phyloP scores from a whole-genome alignment of 2,113 vertebrate species.

The Megaleporinus macrocephalus region DNA sequence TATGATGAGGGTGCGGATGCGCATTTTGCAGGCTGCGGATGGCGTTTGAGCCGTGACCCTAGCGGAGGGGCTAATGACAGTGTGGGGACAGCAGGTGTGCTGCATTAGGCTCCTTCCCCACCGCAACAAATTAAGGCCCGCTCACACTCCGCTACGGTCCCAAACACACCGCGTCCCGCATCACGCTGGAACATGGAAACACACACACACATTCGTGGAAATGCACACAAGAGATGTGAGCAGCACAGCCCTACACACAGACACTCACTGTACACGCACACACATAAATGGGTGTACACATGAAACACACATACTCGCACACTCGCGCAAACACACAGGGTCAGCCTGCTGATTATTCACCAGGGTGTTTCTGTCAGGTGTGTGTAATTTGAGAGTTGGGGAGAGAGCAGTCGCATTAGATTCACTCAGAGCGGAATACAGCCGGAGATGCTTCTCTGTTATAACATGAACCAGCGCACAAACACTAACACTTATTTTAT shows the following conservation, averaged over 20 bases:
- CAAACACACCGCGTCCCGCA: conserved; percentile 5
- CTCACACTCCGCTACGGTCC: background rate
- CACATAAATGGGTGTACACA: conserved; percentile 33
- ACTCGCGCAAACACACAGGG: conserved; percentile 51
- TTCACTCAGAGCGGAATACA: conserved; percentile 8
- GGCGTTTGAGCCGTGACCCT: conserved; percentile 67
- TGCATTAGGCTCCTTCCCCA: conserved; percentile 63
- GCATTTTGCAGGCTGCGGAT: conserved; percentile 54
- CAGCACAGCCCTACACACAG: conserved; percentile 9
- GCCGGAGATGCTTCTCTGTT: background rate
- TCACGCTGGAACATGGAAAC: background rate
- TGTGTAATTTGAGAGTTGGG: conserved; percentile 47
- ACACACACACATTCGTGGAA: background rate
- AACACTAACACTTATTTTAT: background rate
- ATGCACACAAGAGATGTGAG: background rate
- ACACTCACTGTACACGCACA: background rate
- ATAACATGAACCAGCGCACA: conserved; percentile 1
- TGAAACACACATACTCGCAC: conserved; percentile 48
- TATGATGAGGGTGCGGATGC: conserved; percentile 32
- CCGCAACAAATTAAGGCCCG: conserved; percentile 19
- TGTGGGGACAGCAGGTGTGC: conserved; percentile 74
- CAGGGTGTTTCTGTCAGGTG: conserved; percentile 49
- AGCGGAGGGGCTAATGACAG: conserved; percentile 72
- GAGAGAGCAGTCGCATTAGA: conserved; percentile 14
- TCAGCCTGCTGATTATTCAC: conserved; percentile 30